phyloP scores from a whole-genome alignment of 2,113 vertebrate genomes.

The Xiphorhynchus elegans region DNA sequence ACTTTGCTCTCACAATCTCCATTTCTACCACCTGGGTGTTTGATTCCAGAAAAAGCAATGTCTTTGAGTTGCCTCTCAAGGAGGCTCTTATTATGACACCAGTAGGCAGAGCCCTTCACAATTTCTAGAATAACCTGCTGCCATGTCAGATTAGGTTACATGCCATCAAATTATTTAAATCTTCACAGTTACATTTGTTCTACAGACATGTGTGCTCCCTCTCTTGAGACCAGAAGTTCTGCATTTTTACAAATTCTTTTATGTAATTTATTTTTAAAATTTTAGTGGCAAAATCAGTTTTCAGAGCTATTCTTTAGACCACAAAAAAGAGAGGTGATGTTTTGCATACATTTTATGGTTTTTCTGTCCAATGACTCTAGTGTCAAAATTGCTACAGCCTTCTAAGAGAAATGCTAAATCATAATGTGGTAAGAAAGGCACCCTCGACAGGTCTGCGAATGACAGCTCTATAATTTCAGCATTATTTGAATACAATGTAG shows the following conservation, averaged over 20 bases:
- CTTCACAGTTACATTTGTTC: constrained; percentile 45
- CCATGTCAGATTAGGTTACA: constrained; percentile 63
- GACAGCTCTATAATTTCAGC: constrained; percentile 71
- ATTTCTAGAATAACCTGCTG: constrained; percentile 68
- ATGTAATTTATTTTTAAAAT: background rate
- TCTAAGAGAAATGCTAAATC: constrained; percentile 39
- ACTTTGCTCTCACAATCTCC: background rate
- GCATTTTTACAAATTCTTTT: constrained; percentile 5
- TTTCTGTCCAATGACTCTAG: constrained; percentile 57
- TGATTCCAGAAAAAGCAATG: constrained; percentile 4
- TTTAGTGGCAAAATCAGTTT: background rate
- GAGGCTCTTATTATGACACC: constrained; percentile 29
- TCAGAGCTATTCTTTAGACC: background rate
- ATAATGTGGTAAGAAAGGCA: constrained; percentile 33
- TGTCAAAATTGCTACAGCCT: constrained; percentile 49
- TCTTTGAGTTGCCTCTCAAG: background rate
- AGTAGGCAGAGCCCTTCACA: constrained; percentile 47
- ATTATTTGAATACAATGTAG: constrained; percentile 66
- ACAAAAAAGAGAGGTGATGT: background rate
- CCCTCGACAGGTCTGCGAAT: constrained; percentile 40
- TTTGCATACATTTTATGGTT: background rate
- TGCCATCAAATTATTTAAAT: constrained; percentile 68
- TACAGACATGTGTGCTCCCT: background rate
- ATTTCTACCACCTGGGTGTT: background rate
- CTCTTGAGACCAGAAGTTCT: constrained; percentile 12